Evolutionary conservation across 2,888 invertebrate genomes (phyloP).

Genomic region (Tillus elongatus): DNA sequence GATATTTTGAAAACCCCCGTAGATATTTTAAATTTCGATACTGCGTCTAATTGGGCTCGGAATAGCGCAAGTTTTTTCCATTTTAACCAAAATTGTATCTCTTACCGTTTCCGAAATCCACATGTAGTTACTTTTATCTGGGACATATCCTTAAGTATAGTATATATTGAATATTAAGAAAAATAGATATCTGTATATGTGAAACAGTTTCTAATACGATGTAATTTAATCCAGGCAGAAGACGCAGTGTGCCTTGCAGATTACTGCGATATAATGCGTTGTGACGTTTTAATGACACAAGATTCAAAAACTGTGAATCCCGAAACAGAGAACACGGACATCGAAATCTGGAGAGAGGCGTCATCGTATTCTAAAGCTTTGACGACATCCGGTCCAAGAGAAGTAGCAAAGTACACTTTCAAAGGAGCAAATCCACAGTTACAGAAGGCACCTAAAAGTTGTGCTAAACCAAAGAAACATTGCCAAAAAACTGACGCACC

Average conservation of each 20-base stretch:
- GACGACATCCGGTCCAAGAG: constrained; percentile 40
- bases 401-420: constrained; percentile 37
- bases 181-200: too few relatives aligned
- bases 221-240: constrained; percentile 62
- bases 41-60: too few relatives aligned
- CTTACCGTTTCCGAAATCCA: too few relatives aligned
- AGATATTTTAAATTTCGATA: too few relatives aligned
- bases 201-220: too few relatives aligned
- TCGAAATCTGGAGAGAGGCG: constrained; percentile 76
- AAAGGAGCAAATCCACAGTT: constrained; percentile 29
- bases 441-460: constrained; percentile 21
- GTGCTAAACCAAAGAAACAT: constrained; percentile 25
- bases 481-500: constrained; percentile 36
- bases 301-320: constrained; percentile 59
- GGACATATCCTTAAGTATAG: too few relatives aligned
- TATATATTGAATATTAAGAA: too few relatives aligned
- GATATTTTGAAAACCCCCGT: too few relatives aligned
- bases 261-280: constrained; percentile 93
- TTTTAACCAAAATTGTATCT: too few relatives aligned
- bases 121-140: too few relatives aligned
- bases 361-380: constrained; percentile 59
- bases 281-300: constrained; percentile 75
- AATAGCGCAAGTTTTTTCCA: too few relatives aligned
- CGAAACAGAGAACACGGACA: constrained; percentile 61
- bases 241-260: constrained; percentile 89